Evolutionary conservation across 1,140 invertebrate species (phyloP).

Genomic region (Drosophila virilis): DNA sequence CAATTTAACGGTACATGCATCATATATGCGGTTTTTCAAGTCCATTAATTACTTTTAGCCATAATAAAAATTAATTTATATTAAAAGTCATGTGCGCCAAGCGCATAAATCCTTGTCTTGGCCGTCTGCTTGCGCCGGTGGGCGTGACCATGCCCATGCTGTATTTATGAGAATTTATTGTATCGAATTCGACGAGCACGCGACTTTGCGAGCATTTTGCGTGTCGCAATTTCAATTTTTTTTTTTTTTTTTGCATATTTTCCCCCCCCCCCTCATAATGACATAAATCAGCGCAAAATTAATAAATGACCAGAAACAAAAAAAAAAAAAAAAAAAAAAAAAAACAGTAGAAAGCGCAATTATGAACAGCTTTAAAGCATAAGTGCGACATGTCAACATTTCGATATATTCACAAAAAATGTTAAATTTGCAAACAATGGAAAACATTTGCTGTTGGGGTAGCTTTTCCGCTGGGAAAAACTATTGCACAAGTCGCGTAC

Average conservation of each 20-base stretch:
- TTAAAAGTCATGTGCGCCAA: constrained; percentile 71
- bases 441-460: constrained; percentile 1
- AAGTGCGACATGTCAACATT: constrained; percentile 71
- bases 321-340: constrained; percentile 46
- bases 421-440: constrained; percentile 53
- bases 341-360: constrained; percentile 42
- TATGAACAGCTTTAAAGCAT: constrained; percentile 72
- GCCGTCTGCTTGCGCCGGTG: constrained; percentile 17
- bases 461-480: constrained; percentile 25
- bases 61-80: constrained; percentile 82
- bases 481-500: constrained; percentile 50
- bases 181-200: constrained; percentile 73
- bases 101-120: constrained; percentile 78
- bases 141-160: constrained; percentile 44
- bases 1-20: constrained; percentile 64
- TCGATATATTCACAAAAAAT: constrained; percentile 22
- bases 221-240: constrained; percentile 26
- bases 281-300: constrained; percentile 76
- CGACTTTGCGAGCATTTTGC: constrained; percentile 55
- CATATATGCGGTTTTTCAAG: constrained; percentile 68
- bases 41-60: constrained; percentile 81
- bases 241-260: constrained; percentile 11
- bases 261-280: constrained; percentile 16
- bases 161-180: constrained; percentile 81
- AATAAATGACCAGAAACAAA: constrained; percentile 68